Conservation (phyloP, 2,113 vertebrate genomes). For the rabbit (Oryctolagus cuniculus) region mOryCun1.1 NC_091442.1:57736501-57737000, state of each 20-base stretch:
- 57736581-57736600: not conserved
- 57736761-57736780: not conserved
- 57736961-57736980: no score
- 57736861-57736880: not conserved
- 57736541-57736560: not conserved
- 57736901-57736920: no score
- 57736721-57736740: not conserved
- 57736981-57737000: no score
- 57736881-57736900: not conserved
- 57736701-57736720: not conserved
- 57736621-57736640: not conserved
- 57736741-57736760: not conserved
- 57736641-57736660: not conserved
- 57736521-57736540: not conserved
- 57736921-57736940: no score
- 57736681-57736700: no score
- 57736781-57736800: fast-evolving
- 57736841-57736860: not conserved
- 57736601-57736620: not conserved
- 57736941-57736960: no score
- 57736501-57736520: no score
- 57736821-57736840: not conserved
- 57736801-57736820: not conserved
- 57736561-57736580: not conserved
- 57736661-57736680: not conserved